Base-by-base conservation (phyloP, 2,888 invertebrate species). In the Acronicta alni region DNA sequence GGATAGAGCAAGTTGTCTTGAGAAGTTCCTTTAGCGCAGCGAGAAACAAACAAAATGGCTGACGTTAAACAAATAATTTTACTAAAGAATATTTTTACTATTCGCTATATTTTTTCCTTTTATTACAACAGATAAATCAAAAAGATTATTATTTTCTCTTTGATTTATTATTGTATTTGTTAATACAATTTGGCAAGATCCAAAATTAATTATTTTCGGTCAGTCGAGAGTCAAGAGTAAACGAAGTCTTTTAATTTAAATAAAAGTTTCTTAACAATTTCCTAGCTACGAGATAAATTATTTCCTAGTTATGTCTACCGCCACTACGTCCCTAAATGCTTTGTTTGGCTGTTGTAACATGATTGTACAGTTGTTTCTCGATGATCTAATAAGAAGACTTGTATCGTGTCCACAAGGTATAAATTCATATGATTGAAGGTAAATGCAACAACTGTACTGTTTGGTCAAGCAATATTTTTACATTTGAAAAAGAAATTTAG, bases 1-100 rank as follows among this genome's bases (percentile, higher is more conserved):
- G 95, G 94, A 87, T 95, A 95, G 73, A 95, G 95, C 85, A 95
- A 94, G 91, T 92, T 95, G 91, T 95, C 95, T 89, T 95, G 95
- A 80, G 95, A 95, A 77, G 95, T 94, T 94, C 95, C 96, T 96
- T 90, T 77, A 80, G 89, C 65, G 90, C 89, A 87, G 89, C 91
- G 76, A 69, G 48, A 77, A 81, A 82, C 80, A 81, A 81, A 82
- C 55, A 79, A 76, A 82, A 75, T 75, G 73, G 76, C 74, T 64
- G 76, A 80, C 68, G 63, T 77, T 79, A 72, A 67, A 75, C 62
- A 73, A 75, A 64, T 65, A 62, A 64, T 70, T 35, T 75, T 65
- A 70, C 64, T 67, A 75, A 57, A 46, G 54, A 61, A 60, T 64
- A 75, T 71, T 69, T 74, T 73, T 53, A 73, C 70, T 73, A 68